phyloP scores from a whole-genome alignment of 1,140 invertebrate species.

The Heliconius congener region DNA sequence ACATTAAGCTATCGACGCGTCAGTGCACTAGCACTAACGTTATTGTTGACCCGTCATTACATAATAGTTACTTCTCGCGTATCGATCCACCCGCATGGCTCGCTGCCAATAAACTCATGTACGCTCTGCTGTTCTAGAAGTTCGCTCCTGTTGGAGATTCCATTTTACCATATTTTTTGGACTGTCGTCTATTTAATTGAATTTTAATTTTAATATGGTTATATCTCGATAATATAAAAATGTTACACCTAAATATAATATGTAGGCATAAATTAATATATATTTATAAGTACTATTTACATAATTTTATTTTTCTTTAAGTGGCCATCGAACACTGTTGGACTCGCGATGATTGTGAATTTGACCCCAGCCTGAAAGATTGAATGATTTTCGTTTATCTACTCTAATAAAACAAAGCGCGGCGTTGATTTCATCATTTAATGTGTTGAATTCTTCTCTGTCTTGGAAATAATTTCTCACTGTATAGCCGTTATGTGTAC shows the following conservation, averaged over 20 bases:
- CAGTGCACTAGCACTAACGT: slow-evolving; percentile 45
- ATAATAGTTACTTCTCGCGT: slow-evolving; percentile 63
- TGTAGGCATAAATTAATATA: background rate
- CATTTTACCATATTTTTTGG: background rate
- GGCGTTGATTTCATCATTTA: too few species aligned
- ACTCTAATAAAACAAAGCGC: too few species aligned
- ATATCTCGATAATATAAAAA: too few species aligned
- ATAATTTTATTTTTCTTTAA: too few species aligned
- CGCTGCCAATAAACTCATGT: slow-evolving; percentile 62
- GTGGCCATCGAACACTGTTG: too few species aligned
- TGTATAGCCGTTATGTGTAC: too few species aligned
- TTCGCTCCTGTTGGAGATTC: slow-evolving; percentile 37
- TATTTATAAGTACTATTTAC: background rate
- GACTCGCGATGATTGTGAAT: too few species aligned
- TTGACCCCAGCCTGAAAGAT: too few species aligned
- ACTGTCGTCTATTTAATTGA: background rate
- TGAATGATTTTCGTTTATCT: background rate
- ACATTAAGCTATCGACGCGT: slow-evolving; percentile 29
- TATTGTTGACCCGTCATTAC: slow-evolving; percentile 62
- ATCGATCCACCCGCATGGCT: slow-evolving; percentile 72
- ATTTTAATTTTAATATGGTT: background rate
- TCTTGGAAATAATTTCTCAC: too few species aligned
- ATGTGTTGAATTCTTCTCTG: too few species aligned
- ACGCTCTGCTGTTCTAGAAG: slow-evolving; percentile 58
- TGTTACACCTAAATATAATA: too few species aligned